Evolutionary conservation across 2,797 vertebrate species (phyloP), one percentile per base, ranked within the genome.

Genomic region (Falco berigora): DNA sequence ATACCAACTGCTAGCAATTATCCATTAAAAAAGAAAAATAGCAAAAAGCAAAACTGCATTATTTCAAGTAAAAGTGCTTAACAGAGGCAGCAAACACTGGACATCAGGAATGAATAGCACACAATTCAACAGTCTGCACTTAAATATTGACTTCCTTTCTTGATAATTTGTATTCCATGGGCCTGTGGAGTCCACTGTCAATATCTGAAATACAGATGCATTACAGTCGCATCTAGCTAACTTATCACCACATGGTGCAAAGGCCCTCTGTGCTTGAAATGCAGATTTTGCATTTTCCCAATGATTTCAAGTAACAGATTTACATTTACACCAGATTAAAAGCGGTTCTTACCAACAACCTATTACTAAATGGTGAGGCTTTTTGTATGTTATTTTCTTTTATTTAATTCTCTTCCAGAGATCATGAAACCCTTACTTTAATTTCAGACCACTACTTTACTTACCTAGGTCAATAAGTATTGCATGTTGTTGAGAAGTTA

Each of bases 381-480:
- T 86, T 92, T 56, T 86, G 8, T 56, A 25, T 42, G 21, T 55
- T 52, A 78, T 12, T 8, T 58, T 77, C 17, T 66, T 69, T 56
- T 47, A 73, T 50, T 72, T 36, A 77, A 52, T 28, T 59, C 20
- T 55, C 28, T 79, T 78, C 49, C 23, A 69, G 47, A 91, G 36
- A 79, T 30, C 21, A 34, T 8, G 53, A 67, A 25, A 2, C 25
- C 14, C 49, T 75, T 74, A 24, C 32, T 62, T 88, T n/a, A 36
- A 55, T 12, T 74, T 75, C 52, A 47, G 10, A 49, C 4, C 2
- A 6, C 52, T n/a, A n/a, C 25, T 34, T 46, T 78, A 93, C 98
- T 98, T 98, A 99, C 99, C 99, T 12, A 99, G 97, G 94, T 99
- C 99, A 62, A 99, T 99, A 79, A 99, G 99, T 94, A 99, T 99